These are phyloP conservation scores for Drepana falcataria DNA, from an alignment of 2,888 invertebrate species.

Conservation along the genomic window DNA sequence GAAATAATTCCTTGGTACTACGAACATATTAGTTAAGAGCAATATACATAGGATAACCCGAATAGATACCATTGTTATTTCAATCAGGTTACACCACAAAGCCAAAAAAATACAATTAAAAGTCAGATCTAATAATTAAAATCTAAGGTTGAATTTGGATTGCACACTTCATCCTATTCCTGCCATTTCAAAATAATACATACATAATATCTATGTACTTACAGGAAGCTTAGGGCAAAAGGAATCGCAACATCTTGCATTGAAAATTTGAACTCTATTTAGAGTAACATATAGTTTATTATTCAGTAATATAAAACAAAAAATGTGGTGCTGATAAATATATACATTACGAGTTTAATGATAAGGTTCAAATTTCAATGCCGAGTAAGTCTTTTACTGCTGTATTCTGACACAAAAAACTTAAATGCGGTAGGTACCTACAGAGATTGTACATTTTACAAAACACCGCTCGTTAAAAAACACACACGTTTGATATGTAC, in stretches of 20 bases:
- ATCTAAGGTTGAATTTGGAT: conserved; percentile 41
- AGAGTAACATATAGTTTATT: too few species aligned
- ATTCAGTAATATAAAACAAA: too few species aligned
- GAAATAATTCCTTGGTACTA: too few species aligned
- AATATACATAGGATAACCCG: too few species aligned
- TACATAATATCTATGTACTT: background rate
- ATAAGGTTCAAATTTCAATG: background rate
- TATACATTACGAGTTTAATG: too few species aligned
- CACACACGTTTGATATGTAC: conserved; percentile 67
- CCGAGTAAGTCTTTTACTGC: background rate
- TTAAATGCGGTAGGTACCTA: conserved; percentile 53
- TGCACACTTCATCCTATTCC: conserved; percentile 41
- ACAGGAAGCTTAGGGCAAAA: background rate
- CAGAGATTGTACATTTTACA: conserved; percentile 52
- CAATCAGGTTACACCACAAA: background rate
- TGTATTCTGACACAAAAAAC: conserved; percentile 24
- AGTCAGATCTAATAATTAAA: conserved; percentile 33
- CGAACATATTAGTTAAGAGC: too few species aligned
- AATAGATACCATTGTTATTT: background rate
- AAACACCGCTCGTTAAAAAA: conserved; percentile 48
- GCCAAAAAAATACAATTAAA: background rate
- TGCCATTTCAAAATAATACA: conserved; percentile 25
- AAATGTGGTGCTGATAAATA: too few species aligned
- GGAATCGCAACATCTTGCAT: too few species aligned
- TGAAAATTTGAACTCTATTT: too few species aligned